These are phyloP conservation scores for Synanthedon myopaeformis DNA, from an alignment of 2,888 invertebrate genomes.

Conservation along the genomic window DNA sequence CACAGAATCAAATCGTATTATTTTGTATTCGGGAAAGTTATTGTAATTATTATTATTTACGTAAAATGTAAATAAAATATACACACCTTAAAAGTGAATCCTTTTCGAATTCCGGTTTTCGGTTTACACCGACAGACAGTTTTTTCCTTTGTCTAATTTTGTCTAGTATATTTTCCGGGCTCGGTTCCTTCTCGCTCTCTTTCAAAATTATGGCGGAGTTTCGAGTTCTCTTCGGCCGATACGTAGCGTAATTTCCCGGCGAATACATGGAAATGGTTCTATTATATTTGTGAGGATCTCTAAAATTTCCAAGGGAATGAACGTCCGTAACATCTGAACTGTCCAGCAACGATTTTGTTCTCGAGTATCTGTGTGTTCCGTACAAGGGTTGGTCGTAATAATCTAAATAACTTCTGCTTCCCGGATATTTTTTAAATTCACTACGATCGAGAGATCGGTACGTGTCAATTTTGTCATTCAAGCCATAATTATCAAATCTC, in stretches of 20 bases:
- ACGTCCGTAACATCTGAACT: slow-evolving; percentile 45
- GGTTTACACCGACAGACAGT: slow-evolving; percentile 60
- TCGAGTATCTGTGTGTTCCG: slow-evolving; percentile 47
- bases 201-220: slow-evolving; percentile 64
- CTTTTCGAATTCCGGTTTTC: slow-evolving; percentile 54
- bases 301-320: slow-evolving; percentile 29
- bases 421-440: slow-evolving; percentile 56
- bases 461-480: slow-evolving; percentile 56
- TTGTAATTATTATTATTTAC: slow-evolving; percentile 57
- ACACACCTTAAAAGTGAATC: slow-evolving; percentile 62
- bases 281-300: slow-evolving; percentile 54
- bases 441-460: slow-evolving; percentile 62
- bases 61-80: slow-evolving; percentile 44
- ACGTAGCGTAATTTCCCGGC: slow-evolving; percentile 63
- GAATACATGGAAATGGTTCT: slow-evolving; percentile 62
- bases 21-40: slow-evolving; percentile 56
- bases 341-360: slow-evolving; percentile 60
- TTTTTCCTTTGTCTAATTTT: slow-evolving; percentile 65
- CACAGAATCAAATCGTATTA: slow-evolving; percentile 54
- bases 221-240: slow-evolving; percentile 58
- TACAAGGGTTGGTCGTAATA: slow-evolving; percentile 54
- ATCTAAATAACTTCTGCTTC: slow-evolving; percentile 48
- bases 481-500: slow-evolving; percentile 47
- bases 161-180: slow-evolving; percentile 62
- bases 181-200: slow-evolving; percentile 62